phyloP scores from a whole-genome alignment of 2,888 invertebrate species.

The Gryllus longicercus region DNA sequence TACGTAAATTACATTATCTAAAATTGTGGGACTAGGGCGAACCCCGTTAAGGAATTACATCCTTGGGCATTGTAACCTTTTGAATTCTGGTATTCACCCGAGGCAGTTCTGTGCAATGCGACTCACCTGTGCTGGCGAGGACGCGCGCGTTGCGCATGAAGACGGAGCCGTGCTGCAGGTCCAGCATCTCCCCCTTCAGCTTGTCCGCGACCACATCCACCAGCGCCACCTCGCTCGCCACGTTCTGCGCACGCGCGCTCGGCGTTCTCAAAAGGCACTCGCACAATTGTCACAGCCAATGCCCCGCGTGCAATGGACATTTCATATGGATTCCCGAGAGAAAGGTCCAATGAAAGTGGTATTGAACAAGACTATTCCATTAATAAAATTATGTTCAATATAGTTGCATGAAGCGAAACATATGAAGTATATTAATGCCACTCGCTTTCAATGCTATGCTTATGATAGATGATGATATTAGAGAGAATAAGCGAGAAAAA shows the following conservation, averaged over 20 bases:
- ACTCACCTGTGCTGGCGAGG: conserved; percentile 62
- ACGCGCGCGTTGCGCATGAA: conserved; percentile 79
- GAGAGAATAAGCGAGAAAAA: not conserved
- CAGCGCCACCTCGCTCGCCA: conserved; percentile 76
- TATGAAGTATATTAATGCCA: conserved; percentile 21
- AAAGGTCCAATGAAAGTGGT: too few relatives aligned
- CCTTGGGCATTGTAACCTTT: too few relatives aligned
- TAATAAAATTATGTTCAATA: not conserved
- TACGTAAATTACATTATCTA: too few relatives aligned
- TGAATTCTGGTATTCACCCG: too few relatives aligned
- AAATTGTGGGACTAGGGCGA: too few relatives aligned
- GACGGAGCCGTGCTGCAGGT: conserved; percentile 82
- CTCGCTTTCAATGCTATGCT: conserved; percentile 27
- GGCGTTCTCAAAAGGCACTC: conserved; percentile 26
- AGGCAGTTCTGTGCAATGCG: too few relatives aligned
- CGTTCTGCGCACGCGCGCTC: conserved; percentile 52
- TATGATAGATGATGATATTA: not conserved
- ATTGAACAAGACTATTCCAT: too few relatives aligned
- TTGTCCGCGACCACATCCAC: conserved; percentile 81
- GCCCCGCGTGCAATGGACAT: too few relatives aligned
- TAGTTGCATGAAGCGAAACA: not conserved
- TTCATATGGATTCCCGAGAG: too few relatives aligned
- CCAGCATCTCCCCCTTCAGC: conserved; percentile 84
- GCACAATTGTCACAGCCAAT: not conserved
- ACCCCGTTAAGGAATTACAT: too few relatives aligned